These are phyloP conservation scores for Himalopsyche kuldschensis DNA, from an alignment of 2,888 invertebrate genomes.

Conservation along the genomic window DNA sequence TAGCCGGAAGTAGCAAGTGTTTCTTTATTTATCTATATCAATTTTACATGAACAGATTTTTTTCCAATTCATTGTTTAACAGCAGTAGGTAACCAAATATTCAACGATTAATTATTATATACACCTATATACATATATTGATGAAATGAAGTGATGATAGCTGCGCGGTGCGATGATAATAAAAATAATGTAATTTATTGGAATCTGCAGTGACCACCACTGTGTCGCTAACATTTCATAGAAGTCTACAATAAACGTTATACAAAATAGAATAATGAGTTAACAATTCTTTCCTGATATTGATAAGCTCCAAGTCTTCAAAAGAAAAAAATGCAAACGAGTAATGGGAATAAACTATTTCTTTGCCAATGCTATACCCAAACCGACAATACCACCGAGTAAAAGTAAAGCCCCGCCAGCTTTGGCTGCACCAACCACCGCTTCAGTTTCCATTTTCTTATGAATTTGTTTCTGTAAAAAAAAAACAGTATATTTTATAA, in stretches of 20 bases:
- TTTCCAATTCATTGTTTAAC: too few species aligned
- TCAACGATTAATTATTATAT: background rate
- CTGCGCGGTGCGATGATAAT: background rate
- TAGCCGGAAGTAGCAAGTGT: too few species aligned
- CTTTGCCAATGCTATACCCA: conserved; percentile 78
- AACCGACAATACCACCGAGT: conserved; percentile 78
- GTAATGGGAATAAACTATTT: conserved; percentile 49
- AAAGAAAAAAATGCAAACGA: background rate
- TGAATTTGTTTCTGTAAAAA: conserved; percentile 76
- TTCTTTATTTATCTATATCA: too few species aligned
- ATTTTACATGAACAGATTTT: too few species aligned
- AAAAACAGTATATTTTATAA: background rate
- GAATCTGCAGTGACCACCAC: background rate
- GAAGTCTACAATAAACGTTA: background rate
- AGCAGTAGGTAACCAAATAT: too few species aligned
- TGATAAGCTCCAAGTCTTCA: background rate
- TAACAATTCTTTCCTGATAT: background rate
- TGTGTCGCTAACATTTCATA: too few species aligned
- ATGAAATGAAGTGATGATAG: background rate
- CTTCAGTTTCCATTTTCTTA: conserved; percentile 90
- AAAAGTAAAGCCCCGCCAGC: conserved; percentile 88
- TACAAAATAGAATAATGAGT: background rate
- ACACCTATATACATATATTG: background rate
- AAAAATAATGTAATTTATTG: background rate
- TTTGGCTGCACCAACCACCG: conserved; percentile 84